These are phyloP conservation scores for Passer montanus DNA, from an alignment of 2,113 vertebrate genomes.

Conservation along the genomic window DNA sequence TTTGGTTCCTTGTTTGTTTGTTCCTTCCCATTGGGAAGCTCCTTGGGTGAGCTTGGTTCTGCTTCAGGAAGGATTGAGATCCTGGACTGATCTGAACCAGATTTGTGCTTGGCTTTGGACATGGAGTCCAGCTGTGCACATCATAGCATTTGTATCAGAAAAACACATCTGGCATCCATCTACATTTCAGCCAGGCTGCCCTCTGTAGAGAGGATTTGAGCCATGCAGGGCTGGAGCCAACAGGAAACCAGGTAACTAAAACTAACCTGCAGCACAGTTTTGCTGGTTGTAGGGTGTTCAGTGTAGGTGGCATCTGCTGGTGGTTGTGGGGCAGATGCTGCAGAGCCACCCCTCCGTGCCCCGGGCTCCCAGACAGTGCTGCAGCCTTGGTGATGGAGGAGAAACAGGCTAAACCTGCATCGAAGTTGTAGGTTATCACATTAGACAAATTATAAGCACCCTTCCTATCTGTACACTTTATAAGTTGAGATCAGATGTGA, in stretches of 20 bases:
- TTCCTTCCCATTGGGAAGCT: not conserved
- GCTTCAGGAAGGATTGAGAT: not conserved
- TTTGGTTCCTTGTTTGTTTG: not conserved
- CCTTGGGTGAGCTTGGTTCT: not conserved
- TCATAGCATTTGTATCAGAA: not conserved
- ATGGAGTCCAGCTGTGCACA: not conserved
- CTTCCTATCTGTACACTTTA: not conserved
- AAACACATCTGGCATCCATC: not conserved
- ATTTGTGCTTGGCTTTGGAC: not conserved
- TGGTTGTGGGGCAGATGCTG: not conserved
- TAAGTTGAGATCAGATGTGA: not conserved
- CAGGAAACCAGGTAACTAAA: not conserved
- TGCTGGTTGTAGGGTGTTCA: rapidly evolving
- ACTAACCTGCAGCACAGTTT: not conserved
- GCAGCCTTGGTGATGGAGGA: not conserved
- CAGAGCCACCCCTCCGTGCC: rapidly evolving
- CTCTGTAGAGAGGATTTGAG: not conserved
- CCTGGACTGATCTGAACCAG: not conserved
- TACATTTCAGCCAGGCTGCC: not conserved
- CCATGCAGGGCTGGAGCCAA: not conserved
- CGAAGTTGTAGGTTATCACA: not conserved
- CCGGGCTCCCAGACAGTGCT: rapidly evolving
- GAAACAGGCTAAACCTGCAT: not conserved
- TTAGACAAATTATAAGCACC: not conserved
- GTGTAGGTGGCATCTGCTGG: rapidly evolving